Base-by-base conservation (phyloP, 2,888 invertebrate species). In the Orchestes rusci region DNA sequence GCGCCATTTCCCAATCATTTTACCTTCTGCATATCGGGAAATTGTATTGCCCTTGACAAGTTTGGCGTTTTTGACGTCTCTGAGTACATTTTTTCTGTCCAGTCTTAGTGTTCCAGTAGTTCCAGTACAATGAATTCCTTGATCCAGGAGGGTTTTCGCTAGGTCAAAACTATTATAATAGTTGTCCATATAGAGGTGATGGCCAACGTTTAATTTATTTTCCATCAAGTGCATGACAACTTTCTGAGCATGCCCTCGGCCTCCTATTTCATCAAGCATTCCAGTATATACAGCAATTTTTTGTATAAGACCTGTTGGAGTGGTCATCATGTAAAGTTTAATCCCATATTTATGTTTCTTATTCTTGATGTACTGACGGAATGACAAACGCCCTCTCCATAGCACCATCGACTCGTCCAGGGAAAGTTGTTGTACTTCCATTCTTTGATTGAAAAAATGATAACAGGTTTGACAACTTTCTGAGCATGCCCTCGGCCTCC, bases 321-420 rank as follows among this genome's bases (percentile, higher is more conserved):
- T 53, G 32, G 55, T 53, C 20, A 58, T 34, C 45, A 55, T 47
- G 50, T 60, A 61, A 39, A 59, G 48, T 56, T 60, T 60, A 40
- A 59, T 38, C 1, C 64, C 64, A 52, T 63, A 59, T 48, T 62
- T 66, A 29, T 64, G 61, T 1, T 55, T 35, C 51, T 65, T 66
- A 23, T 58, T 57, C 50, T 60, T 57, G 4, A 64, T 61, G 28
- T 59, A 61, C 49, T 66, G 63, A 64, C 63, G n/a, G n/a, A 43
- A 43, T 3, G 31, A 12, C 16, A 63, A 39, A 7, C 61, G 53
- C 3, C 64, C 64, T 15, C 63, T 15, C 51, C 52, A 57, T 27
- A 51, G 38, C 7, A 58, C 46, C 54, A 57, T 54, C 2, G 46
- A 51, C 44, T 54, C 56, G 37, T 56, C 53, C 13, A 55, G 15